phyloP scores from a whole-genome alignment of 2,113 vertebrate genomes.

The Marmota flaviventris region DNA sequence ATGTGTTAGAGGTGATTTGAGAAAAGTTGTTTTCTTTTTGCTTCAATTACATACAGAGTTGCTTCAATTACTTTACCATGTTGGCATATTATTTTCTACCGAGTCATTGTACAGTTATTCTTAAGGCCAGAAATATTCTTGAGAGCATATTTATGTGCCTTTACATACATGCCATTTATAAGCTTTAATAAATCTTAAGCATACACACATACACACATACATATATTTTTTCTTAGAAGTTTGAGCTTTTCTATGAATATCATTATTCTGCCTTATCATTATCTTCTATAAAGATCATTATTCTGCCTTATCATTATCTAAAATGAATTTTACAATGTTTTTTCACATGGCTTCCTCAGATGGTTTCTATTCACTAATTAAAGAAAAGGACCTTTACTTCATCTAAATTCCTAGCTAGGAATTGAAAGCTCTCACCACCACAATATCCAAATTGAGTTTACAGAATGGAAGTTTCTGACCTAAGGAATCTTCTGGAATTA shows the following conservation, averaged over 20 bases:
- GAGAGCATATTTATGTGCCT: conserved; percentile 11
- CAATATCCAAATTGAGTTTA: conserved; percentile 42
- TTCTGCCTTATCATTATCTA: neutral
- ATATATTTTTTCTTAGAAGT: neutral
- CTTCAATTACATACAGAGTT: conserved; percentile 45
- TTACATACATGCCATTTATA: conserved; percentile 1
- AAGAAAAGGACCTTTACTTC: neutral
- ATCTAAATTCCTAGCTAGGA: conserved; percentile 22
- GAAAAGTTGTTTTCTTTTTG: conserved; percentile 65
- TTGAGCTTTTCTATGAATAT: neutral
- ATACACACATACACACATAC: neutral
- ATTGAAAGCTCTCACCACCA: neutral
- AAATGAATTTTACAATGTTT: neutral
- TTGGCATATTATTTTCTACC: conserved; percentile 49
- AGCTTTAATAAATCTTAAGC: conserved; percentile 1
- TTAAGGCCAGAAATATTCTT: conserved; percentile 57
- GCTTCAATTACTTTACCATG: conserved; percentile 46
- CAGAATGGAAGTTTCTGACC: conserved; percentile 8
- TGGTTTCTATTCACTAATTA: conserved; percentile 26
- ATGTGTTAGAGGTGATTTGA: neutral
- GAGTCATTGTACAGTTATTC: conserved; percentile 48
- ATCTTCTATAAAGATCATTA: neutral
- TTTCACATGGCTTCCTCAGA: neutral
- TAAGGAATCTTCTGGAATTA: conserved; percentile 1
- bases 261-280: neutral